Conservation (phyloP, 2,888 invertebrate species). For the Drosophila hamatofila region DNA sequence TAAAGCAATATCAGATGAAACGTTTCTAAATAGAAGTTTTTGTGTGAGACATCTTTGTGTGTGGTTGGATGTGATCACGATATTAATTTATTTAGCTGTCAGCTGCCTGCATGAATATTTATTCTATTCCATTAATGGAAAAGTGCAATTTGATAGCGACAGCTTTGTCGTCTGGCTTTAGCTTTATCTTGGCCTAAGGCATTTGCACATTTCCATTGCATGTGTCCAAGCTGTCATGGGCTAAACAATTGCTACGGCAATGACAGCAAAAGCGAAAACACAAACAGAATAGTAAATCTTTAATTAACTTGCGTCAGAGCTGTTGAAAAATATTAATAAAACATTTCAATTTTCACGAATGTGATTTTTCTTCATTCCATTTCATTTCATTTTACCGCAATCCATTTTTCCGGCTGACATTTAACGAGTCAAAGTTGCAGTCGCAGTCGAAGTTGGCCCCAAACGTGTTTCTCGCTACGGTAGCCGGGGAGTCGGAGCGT, state of each 20-base stretch:
- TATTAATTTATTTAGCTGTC: slow-evolving; percentile 11
- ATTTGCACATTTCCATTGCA: slow-evolving; percentile 33
- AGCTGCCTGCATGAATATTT: slow-evolving; percentile 1
- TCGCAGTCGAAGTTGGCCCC: slow-evolving; percentile 6
- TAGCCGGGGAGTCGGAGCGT: slow-evolving; percentile 32
- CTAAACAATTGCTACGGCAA: slow-evolving; percentile 49
- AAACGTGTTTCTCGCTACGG: slow-evolving; percentile 47
- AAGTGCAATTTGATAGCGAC: slow-evolving; percentile 8
- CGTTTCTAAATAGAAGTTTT: neutral
- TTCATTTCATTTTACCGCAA: slow-evolving; percentile 32
- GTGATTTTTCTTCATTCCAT: slow-evolving; percentile 3
- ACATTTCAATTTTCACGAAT: slow-evolving; percentile 72
- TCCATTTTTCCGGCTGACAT: slow-evolving; percentile 41
- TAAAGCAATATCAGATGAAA: neutral
- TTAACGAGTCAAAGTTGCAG: slow-evolving; percentile 24
- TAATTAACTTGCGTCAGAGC: slow-evolving; percentile 73
- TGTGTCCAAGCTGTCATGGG: slow-evolving; percentile 59
- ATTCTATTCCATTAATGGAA: slow-evolving; percentile 5
- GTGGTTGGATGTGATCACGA: neutral
- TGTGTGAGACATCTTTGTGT: neutral
- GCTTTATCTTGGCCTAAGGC: slow-evolving; percentile 6
- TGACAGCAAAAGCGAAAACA: neutral
- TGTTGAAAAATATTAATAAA: slow-evolving; percentile 77
- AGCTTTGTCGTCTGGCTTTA: neutral
- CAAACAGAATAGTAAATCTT: slow-evolving; percentile 24